Base-by-base conservation (phyloP, 2,888 invertebrate genomes). In the Prosopocoilus inquinatus region DNA sequence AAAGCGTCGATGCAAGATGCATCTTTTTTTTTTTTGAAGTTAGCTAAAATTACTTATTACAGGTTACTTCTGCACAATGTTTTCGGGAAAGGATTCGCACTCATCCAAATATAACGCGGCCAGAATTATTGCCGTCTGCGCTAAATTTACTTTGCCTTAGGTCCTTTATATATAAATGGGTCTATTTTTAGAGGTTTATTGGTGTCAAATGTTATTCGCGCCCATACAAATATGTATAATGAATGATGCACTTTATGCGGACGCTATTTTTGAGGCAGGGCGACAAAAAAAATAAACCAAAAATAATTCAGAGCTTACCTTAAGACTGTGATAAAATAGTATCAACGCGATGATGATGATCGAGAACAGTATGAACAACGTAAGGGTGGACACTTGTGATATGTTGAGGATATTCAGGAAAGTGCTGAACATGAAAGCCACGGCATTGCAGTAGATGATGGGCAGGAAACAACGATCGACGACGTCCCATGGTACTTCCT, bases 241-340 rank as follows among this genome's bases (percentile, higher is more conserved):
- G 15, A 13, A 41, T 15, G 15, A 11, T 41, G 41, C 41, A 41
- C 41, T 41, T 28, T 28, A 20, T 20, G 5, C 5, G 20, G 41
- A 13, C 41, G 41, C 16, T 41, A 41, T 41, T 41, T 41, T 41
- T 41, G 12, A 41, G n/a, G 4, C 11, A 36, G 7, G 20, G 1
- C 5, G 20, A 28, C 20, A 4, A 28, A 28, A 4, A 28, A 28
- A 28, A 28, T 28, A 28, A 28, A 28, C 7, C 20, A 28, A 28
- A 5, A 28, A 20, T 3, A 5, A 28, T 28, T 4, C 5, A 5
- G 5, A n/a, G 74, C 80, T 82, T 79, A 90, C 91, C 88, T 90
- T 90, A 47, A 92, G 80, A 71, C 90, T 91, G 70, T 91, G 91
- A 77, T 91, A 92, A 77, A 91, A 91, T 75, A 91, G 81, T 8